These are phyloP conservation scores for Botia kubotai DNA, from an alignment of 2,797 vertebrate species.

Conservation along the genomic window DNA sequence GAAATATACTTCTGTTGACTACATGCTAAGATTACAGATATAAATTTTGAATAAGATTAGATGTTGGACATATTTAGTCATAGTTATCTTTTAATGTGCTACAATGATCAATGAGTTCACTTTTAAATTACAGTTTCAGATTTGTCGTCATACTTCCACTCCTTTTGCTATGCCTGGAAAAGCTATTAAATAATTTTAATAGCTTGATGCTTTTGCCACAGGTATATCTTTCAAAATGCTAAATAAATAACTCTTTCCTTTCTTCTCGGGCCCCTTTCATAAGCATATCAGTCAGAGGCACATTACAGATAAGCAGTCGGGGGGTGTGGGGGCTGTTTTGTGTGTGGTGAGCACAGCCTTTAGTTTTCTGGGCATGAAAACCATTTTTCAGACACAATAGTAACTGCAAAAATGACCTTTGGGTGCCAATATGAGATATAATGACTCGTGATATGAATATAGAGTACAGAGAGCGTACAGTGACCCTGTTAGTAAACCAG, in stretches of 20 bases:
- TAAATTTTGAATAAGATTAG: neutral
- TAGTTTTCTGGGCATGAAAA: conserved; percentile 27
- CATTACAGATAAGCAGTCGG: conserved; percentile 36
- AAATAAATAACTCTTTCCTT: conserved; percentile 38
- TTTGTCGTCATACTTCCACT: neutral
- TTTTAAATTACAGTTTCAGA: neutral
- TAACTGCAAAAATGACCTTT: conserved; percentile 51
- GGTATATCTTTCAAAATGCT: conserved; percentile 37
- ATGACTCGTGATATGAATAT: conserved; percentile 41
- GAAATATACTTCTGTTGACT: neutral
- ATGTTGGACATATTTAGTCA: neutral
- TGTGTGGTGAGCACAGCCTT: neutral
- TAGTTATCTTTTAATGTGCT: neutral
- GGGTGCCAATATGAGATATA: conserved; percentile 38
- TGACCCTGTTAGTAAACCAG: conserved; percentile 38
- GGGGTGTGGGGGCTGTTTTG: neutral
- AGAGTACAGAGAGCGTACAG: conserved; percentile 15
- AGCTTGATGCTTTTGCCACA: conserved; percentile 19
- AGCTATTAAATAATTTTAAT: conserved; percentile 43
- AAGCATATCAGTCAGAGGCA: conserved; percentile 23
- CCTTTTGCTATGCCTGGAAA: conserved; percentile 19
- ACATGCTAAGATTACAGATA: neutral
- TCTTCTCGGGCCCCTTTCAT: conserved; percentile 20
- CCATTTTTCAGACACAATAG: conserved; percentile 51
- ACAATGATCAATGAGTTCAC: too few relatives aligned